A percentile compares a stretch with the other conserved stretches of the same genome.
Evolutionary conservation across 2,797 vertebrate species (phyloP).

Genomic region (Tauraco hartlaubi): DNA sequence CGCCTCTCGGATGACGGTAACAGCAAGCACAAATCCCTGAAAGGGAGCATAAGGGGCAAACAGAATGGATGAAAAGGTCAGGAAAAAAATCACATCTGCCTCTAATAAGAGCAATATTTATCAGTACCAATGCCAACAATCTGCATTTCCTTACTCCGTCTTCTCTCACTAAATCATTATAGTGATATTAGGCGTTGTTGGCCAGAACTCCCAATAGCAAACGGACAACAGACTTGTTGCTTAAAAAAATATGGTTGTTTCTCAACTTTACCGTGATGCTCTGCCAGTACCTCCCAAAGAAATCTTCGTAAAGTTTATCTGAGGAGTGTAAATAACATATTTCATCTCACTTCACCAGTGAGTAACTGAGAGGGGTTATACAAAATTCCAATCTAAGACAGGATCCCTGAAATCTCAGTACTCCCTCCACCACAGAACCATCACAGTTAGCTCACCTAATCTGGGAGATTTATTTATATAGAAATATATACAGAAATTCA

Average conservation of each 20-base stretch:
- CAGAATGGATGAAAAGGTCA: neutral
- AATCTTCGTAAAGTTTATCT: neutral
- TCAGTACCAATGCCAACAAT: neutral
- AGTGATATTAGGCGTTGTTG: neutral
- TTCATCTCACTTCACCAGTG: neutral
- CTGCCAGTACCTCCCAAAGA: neutral
- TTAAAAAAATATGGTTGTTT: neutral
- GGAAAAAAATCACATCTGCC: conserved; percentile 29
- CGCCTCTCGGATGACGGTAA: conserved; percentile 95
- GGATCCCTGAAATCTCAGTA: neutral
- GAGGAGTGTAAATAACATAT: neutral
- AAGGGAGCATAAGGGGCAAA: neutral
- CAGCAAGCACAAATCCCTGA: conserved; percentile 93
- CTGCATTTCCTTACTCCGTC: neutral
- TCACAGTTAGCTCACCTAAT: neutral
- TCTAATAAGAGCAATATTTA: neutral
- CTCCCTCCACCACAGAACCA: neutral
- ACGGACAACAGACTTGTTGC: neutral
- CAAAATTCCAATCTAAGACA: neutral
- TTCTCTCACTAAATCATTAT: neutral
- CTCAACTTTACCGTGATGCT: neutral
- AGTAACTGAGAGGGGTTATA: neutral
- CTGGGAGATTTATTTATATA: neutral
- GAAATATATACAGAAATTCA: neutral
- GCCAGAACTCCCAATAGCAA: neutral